Evolutionary conservation across 2,888 invertebrate species (phyloP), one percentile per base, ranked within the genome.

Genomic region (Aquatica leii): DNA sequence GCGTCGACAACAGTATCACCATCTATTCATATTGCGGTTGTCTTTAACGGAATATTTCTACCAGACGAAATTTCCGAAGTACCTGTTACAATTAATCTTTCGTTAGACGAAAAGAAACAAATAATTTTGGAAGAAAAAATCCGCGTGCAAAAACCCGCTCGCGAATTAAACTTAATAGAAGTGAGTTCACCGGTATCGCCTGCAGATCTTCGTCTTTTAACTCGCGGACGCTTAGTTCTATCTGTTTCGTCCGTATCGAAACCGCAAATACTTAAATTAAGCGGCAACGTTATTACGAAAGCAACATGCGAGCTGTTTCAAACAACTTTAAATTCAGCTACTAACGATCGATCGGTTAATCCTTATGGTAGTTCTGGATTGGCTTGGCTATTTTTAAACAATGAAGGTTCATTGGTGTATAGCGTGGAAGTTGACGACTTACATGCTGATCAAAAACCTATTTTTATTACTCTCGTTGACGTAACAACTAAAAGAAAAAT

Each of bases 241-340:
- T 86, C 88, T 0, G 82, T 94, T 9, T 88, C 90, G 75, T 91
- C 92, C 0, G 85, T 88, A 20, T 87, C 86, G 21, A 86, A 88
- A 69, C 88, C 90, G 0, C 85, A 87, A 37, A 83, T 84, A 50
- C 79, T 91, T 46, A 84, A 86, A 66, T 84, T 95, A 50, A 86
- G 86, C 15, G 95, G 95, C 0, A 80, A 73, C 51, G 89, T 94
- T 1, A 84, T 90, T 18, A 90, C 93, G 11, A 86, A 91, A 71
- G 88, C 90, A 0, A 88, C 90, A 0, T 94, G 94, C 75, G 94
- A 94, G 79, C 83, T 94, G 57, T 93, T 91, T 78, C 92, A 94
- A 76, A 87, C 91, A 0, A 84, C 90, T 0, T 77, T 92, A 40
- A 82, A 88, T 1, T 77, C 80, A 83, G 86, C 75, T 80, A 83